Conservation (phyloP, 1,140 invertebrate species). For the Bombus turneri region DNA sequence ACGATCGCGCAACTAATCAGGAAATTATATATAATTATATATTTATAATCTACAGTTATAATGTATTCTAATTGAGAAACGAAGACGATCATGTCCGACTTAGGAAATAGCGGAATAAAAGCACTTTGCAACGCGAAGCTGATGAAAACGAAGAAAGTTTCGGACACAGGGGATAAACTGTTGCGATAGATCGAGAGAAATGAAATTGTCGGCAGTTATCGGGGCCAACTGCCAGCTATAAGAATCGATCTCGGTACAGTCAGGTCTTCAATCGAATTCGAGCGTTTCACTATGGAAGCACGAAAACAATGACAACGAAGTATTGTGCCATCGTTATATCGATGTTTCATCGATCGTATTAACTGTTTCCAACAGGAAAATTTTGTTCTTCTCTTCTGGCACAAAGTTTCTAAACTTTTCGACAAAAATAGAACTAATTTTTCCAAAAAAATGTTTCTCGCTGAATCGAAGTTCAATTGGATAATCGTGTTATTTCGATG, state of each 20-base stretch:
- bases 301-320: constrained; percentile 20
- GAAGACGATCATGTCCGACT: too few species aligned
- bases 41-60: too few species aligned
- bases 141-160: constrained; percentile 12
- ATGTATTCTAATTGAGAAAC: too few species aligned
- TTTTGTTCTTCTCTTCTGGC: too few species aligned
- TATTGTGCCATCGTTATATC: constrained; percentile 17
- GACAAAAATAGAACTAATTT: background rate
- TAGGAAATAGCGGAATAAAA: too few species aligned
- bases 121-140: background rate
- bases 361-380: constrained; percentile 15
- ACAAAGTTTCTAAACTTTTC: background rate
- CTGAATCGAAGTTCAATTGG: too few species aligned
- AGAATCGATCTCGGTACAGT: constrained; percentile 57
- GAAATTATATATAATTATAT: too few species aligned
- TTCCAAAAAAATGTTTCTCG: background rate
- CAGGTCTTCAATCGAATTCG: constrained; percentile 40
- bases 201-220: constrained; percentile 62
- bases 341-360: background rate
- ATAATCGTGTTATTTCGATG: background rate
- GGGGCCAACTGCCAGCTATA: constrained; percentile 56
- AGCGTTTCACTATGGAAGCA: constrained; percentile 3
- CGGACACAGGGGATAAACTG: background rate
- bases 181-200: constrained; percentile 42
- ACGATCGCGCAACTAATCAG: too few species aligned